Percentiles rank a stretch among this genome's conserved stretches.
Conservation (phyloP, 2,113 vertebrate species). For the Istiophorus platypterus region DNA sequence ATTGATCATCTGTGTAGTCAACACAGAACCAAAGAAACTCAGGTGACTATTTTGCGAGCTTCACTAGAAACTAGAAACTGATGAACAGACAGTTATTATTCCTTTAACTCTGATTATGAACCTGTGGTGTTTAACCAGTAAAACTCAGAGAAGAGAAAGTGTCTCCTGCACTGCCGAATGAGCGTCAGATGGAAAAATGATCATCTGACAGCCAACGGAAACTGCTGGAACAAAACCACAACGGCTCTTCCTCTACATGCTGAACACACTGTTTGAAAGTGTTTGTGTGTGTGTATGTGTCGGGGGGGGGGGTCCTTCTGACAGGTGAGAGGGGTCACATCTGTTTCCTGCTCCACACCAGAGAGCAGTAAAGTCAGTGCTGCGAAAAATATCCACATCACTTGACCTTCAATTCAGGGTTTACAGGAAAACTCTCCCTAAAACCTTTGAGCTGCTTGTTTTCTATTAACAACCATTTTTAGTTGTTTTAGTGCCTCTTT, state of each 20-base stretch:
- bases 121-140: neutral
- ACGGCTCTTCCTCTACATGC: conserved; percentile 7
- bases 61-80: no score
- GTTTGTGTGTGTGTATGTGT: conserved; percentile 45
- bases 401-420: conserved; percentile 29
- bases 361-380: conserved; percentile 29
- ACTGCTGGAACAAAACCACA: conserved; percentile 43
- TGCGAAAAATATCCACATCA: conserved; percentile 34
- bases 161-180: neutral
- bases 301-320: conserved; percentile 49
- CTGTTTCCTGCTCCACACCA: conserved; percentile 78
- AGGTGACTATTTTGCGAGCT: no score
- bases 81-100: no score
- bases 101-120: neutral
- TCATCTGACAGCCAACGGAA: conserved; percentile 35
- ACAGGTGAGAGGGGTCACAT: conserved; percentile 80
- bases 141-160: neutral
- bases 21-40: no score
- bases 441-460: neutral
- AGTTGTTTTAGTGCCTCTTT: neutral
- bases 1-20: no score
- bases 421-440: conserved; percentile 42
- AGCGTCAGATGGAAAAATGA: conserved; percentile 30
- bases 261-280: neutral
- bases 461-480: neutral